Evolutionary conservation across 1,140 invertebrate species (phyloP), one percentile per base, ranked within the genome.

Genomic region (Homarus americanus): DNA sequence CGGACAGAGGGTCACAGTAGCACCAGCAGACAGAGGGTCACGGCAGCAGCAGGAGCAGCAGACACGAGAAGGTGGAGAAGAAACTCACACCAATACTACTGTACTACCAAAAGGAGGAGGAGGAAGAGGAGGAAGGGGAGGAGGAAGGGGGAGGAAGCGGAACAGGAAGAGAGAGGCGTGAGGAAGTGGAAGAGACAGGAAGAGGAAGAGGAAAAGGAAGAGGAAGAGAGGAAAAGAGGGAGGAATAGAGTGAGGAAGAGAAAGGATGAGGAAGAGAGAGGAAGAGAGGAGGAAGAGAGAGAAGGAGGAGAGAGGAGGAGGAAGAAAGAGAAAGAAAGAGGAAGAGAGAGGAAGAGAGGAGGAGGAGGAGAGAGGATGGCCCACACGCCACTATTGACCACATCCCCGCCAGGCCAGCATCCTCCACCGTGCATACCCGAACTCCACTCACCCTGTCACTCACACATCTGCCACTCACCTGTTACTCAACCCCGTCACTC

Each of bases 211-310:
- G 58, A 20, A 12, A 63, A 20, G 58, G 15, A 63, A 75, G 69
- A 76, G 72, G 34, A 53, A 75, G 41, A 53, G 83, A 73, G 83
- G 53, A 17, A 63, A n/a, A 58, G 32, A 86, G 82, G 38, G 82
- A 69, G 53, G 34, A 36, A 40, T 12, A 41, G 53, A 69, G 66
- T 63, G 58, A 73, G 63, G 34, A 40, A 41, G 82, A 44, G 63
- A 66, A 12, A 69, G 58, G 17, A 34, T 32, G 82, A 69, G 82
- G 36, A 3, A 44, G 53, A 40, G 17, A 69, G 63, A 44, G 82
- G 32, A 69, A n/a, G 49, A 2, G 36, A 36, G 58, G 41, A 36
- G 32, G 41, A 38, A 49, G 36, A 34, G 41, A 20, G 24, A 36
- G 36, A 32, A 20, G 66, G 66, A n/a, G 10, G 38, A 24, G 36